These are phyloP conservation scores for Callipepla squamata DNA, from an alignment of 2,113 vertebrate species.

Conservation along the genomic window DNA sequence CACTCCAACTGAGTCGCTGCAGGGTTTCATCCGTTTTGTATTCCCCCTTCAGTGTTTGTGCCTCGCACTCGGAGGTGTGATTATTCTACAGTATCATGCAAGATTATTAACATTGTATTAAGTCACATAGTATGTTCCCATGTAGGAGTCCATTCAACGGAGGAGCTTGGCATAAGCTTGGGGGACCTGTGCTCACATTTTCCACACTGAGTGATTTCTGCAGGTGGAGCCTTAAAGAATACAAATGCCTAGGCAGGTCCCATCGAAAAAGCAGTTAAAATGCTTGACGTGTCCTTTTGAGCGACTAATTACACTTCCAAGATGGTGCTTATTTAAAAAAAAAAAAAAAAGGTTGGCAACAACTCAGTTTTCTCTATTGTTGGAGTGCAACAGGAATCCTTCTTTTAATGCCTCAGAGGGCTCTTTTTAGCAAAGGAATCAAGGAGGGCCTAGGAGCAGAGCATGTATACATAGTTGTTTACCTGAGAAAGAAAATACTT, in stretches of 20 bases:
- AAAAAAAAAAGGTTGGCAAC: constrained; percentile 2
- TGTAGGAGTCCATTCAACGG: background rate
- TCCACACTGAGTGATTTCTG: background rate
- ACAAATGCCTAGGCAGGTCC: constrained; percentile 17
- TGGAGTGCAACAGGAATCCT: constrained; percentile 28
- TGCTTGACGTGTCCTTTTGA: constrained; percentile 17
- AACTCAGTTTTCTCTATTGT: constrained; percentile 29
- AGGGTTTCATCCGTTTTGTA: constrained; percentile 27
- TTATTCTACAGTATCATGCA: constrained; percentile 10
- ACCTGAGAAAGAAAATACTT: background rate
- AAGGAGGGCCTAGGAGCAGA: background rate
- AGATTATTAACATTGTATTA: constrained; percentile 29
- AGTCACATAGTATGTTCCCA: constrained; percentile 7
- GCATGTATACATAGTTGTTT: constrained; percentile 2
- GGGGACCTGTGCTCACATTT: background rate
- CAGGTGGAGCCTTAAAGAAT: constrained; percentile 1
- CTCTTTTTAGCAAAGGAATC: constrained; percentile 2
- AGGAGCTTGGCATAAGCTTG: background rate
- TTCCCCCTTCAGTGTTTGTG: background rate
- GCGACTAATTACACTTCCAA: constrained; percentile 51
- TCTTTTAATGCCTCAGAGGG: constrained; percentile 34
- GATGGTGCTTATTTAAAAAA: constrained; percentile 26
- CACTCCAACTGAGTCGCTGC: constrained; percentile 20
- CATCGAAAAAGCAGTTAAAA: constrained; percentile 50
- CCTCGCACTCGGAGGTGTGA: constrained; percentile 30